A percentile compares a stretch with the other conserved stretches of the same genome.
Conservation (phyloP, 1,140 invertebrate species). For the Hyles euphorbiae region DNA sequence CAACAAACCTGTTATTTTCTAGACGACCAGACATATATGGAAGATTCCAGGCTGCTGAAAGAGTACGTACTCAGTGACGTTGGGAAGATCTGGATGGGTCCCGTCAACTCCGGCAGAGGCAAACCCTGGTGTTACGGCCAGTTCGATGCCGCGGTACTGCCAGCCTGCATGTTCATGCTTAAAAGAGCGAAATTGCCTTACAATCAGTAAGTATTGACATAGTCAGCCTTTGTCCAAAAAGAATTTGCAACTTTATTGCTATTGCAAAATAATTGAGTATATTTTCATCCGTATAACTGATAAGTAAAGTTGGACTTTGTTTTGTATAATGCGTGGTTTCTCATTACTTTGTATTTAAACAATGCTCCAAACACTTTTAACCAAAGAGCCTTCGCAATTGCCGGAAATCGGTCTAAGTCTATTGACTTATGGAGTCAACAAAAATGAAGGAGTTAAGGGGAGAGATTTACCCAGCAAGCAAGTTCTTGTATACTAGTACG, state of each 20-base stretch:
- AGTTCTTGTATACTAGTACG: no score
- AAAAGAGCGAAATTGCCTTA: slow-evolving; percentile 77
- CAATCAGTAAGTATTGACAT: slow-evolving; percentile 52
- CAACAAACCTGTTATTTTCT: not conserved
- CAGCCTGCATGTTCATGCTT: slow-evolving; percentile 78
- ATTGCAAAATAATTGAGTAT: no score
- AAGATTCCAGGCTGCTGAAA: slow-evolving; percentile 75
- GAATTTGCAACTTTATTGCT: no score
- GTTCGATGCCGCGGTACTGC: slow-evolving; percentile 79
- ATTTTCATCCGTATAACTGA: no score
- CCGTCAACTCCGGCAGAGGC: slow-evolving; percentile 76
- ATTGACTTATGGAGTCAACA: no score
- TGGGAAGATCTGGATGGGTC: slow-evolving; percentile 85
- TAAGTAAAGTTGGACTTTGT: not conserved
- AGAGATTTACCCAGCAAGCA: no score
- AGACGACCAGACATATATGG: slow-evolving; percentile 83
- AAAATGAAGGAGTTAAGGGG: no score
- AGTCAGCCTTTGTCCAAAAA: no score
- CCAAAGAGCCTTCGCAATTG: no score
- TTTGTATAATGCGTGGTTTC: slow-evolving; percentile 1
- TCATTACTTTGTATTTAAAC: not conserved
- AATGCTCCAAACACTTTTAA: no score
- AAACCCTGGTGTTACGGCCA: slow-evolving; percentile 85
- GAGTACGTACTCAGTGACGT: slow-evolving; percentile 85
- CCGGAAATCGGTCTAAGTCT: no score